Conservation (phyloP, 2,113 vertebrate genomes). For the Oreochromis spilurus region DNA sequence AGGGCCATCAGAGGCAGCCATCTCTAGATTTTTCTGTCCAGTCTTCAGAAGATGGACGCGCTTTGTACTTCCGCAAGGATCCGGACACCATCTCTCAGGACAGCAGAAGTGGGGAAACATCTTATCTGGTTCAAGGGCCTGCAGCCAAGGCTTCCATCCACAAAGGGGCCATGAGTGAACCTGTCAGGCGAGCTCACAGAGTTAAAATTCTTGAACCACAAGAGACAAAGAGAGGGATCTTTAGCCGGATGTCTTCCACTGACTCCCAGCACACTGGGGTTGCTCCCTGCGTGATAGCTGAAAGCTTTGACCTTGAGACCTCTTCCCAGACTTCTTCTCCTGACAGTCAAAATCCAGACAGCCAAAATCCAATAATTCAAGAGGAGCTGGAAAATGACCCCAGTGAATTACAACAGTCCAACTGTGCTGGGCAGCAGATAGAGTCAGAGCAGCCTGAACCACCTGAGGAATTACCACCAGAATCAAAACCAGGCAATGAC, state of each 20-base stretch:
- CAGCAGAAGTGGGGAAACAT: constrained; percentile 61
- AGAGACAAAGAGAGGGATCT: constrained; percentile 65
- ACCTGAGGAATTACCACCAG: neutral
- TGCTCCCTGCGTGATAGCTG: constrained; percentile 10
- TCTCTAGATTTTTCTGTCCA: constrained; percentile 83
- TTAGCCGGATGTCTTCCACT: constrained; percentile 79
- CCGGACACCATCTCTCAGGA: constrained; percentile 67
- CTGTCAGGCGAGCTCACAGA: constrained; percentile 75
- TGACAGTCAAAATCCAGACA: constrained; percentile 69
- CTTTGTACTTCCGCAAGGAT: constrained; percentile 76
- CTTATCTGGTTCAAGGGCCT: constrained; percentile 28
- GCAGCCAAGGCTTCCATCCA: constrained; percentile 55
- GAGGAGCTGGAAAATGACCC: constrained; percentile 24
- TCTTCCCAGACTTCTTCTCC: constrained; percentile 9
- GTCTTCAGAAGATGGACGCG: constrained; percentile 76
- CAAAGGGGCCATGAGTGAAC: constrained; percentile 80
- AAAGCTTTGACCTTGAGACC: constrained; percentile 52
- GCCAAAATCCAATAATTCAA: constrained; percentile 20
- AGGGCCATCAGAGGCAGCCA: constrained; percentile 83
- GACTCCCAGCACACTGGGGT: constrained; percentile 32
- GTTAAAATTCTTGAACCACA: constrained; percentile 74
- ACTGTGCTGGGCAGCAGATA: constrained; percentile 11
- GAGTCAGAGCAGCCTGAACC: constrained; percentile 4
- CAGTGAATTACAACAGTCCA: neutral
- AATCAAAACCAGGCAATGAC: neutral